These are phyloP conservation scores for Tipula unca DNA, from an alignment of 2,888 invertebrate species.

Conservation along the genomic window DNA sequence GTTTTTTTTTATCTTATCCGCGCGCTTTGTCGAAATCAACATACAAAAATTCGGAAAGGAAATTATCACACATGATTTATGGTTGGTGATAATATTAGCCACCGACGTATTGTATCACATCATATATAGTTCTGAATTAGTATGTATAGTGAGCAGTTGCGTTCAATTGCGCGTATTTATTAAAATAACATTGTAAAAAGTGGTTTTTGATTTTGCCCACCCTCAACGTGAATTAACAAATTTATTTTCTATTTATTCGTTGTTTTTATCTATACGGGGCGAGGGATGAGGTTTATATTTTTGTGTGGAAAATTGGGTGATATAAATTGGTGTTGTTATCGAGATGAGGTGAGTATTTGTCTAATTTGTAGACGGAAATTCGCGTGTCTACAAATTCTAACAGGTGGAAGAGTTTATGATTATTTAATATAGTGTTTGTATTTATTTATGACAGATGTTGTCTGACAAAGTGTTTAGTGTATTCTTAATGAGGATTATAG, in stretches of 20 bases:
- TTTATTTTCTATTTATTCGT: background rate
- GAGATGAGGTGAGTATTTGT: background rate
- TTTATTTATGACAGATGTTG: background rate
- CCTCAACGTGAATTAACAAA: background rate
- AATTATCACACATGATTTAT: background rate
- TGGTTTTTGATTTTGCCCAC: background rate
- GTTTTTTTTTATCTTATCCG: background rate
- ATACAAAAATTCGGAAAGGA: background rate
- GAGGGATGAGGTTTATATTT: background rate
- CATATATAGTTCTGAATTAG: background rate
- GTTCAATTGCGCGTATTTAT: background rate
- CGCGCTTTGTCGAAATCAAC: background rate
- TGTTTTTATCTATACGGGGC: background rate
- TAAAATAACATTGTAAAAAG: background rate
- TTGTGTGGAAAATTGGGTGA: background rate
- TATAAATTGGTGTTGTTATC: background rate
- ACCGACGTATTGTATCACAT: background rate
- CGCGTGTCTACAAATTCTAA: background rate
- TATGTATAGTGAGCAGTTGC: background rate
- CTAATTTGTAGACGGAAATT: background rate
- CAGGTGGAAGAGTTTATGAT: background rate
- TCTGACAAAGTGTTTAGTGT: background rate
- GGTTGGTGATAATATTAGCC: background rate
- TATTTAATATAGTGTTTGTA: background rate
- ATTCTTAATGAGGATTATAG: background rate